These are phyloP conservation scores for Tiphia femorata DNA, from an alignment of 2,888 invertebrate species.

Conservation along the genomic window DNA sequence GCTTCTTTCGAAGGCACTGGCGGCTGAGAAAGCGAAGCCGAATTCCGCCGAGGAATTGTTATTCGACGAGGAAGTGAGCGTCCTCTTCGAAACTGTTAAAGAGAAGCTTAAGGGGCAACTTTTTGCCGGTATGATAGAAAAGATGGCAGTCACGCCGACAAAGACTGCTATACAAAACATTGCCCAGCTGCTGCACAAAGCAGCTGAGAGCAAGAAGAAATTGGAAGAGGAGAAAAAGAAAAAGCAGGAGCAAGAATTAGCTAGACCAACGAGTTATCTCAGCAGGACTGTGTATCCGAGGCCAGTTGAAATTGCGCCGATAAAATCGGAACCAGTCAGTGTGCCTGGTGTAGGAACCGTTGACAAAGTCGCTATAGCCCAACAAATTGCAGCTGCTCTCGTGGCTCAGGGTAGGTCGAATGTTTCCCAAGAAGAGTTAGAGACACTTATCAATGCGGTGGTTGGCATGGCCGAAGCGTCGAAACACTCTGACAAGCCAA, in stretches of 20 bases:
- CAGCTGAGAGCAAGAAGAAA: constrained; percentile 71
- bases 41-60: constrained; percentile 83
- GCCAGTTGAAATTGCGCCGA: constrained; percentile 42
- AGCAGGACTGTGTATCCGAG: constrained; percentile 50
- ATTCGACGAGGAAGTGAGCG: constrained; percentile 79
- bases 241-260: constrained; percentile 51
- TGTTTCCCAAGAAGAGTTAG: constrained; percentile 83
- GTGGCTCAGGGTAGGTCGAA: constrained; percentile 85
- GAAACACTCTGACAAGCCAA: constrained; percentile 70
- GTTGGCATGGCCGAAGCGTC: constrained; percentile 79
- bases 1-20: constrained; percentile 81
- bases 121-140: constrained; percentile 78
- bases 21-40: constrained; percentile 79
- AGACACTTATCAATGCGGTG: constrained; percentile 84
- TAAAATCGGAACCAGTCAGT: constrained; percentile 70
- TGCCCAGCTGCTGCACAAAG: constrained; percentile 80
- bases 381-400: constrained; percentile 84
- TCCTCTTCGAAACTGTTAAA: constrained; percentile 86
- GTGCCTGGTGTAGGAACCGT: constrained; percentile 82
- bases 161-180: constrained; percentile 83
- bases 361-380: constrained; percentile 84
- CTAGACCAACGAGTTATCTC: constrained; percentile 46
- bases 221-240: constrained; percentile 65
- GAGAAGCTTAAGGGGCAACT: constrained; percentile 86
- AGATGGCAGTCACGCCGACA: constrained; percentile 77